These are phyloP conservation scores for Itoplectis maculator DNA, from an alignment of 2,888 invertebrate genomes.

Conservation along the genomic window DNA sequence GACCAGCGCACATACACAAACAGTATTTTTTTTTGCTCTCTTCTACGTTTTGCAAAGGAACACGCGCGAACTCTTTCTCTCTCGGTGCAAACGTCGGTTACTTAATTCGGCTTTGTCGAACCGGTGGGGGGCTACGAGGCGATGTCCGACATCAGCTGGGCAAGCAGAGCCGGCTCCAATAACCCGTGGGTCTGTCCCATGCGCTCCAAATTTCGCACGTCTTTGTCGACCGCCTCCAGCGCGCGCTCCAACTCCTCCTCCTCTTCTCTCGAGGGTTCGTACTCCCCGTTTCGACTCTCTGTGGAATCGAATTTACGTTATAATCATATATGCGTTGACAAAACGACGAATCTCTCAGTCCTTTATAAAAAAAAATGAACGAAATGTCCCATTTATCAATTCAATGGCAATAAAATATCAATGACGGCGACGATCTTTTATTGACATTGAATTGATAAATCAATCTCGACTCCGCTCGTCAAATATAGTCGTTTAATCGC, in stretches of 20 bases:
- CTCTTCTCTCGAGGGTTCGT: conserved; percentile 91
- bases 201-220: conserved; percentile 90
- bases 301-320: conserved; percentile 36
- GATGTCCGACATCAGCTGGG: conserved; percentile 84
- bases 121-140: conserved; percentile 83
- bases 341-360: conserved; percentile 5
- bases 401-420: not conserved
- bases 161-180: conserved; percentile 86
- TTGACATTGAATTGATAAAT: no score
- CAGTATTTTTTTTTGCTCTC: conserved; percentile 75
- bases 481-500: not conserved
- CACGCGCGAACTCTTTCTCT: conserved; percentile 72
- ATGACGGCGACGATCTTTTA: conserved; percentile 1
- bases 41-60: conserved; percentile 71
- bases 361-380: no score
- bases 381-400: no score
- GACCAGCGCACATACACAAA: conserved; percentile 79
- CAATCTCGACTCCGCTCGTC: no score
- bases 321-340: conserved; percentile 7
- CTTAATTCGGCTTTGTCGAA: conserved; percentile 65
- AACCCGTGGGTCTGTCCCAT: conserved; percentile 87
- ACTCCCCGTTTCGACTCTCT: conserved; percentile 90
- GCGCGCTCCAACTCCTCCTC: conserved; percentile 95
- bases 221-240: conserved; percentile 91
- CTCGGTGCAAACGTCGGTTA: conserved; percentile 67